Conservation (phyloP, 2,888 invertebrate species). For the Lasioglossum figueresi region DNA sequence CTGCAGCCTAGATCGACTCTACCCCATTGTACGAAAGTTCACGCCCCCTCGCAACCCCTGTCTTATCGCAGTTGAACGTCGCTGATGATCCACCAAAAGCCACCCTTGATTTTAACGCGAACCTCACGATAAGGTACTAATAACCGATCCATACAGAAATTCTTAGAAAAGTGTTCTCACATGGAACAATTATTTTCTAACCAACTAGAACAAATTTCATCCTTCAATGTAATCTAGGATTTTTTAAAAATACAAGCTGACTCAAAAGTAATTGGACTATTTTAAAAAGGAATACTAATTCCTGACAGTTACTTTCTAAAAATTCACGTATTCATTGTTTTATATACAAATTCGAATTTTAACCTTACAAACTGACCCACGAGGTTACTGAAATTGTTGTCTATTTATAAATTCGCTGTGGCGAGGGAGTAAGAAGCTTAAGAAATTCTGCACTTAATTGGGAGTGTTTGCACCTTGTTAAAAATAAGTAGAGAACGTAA, state of each 20-base stretch:
- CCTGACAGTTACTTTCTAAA: no score
- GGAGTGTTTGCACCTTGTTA: not conserved
- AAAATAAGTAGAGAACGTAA: not conserved
- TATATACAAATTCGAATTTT: no score
- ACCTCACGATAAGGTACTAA: not conserved
- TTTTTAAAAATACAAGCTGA: no score
- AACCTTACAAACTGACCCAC: no score
- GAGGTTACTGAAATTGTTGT: not conserved
- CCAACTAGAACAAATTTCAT: not conserved
- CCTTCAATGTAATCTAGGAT: not conserved
- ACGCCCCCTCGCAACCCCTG: slow-evolving; percentile 64
- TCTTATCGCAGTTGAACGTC: slow-evolving; percentile 64
- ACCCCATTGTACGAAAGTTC: slow-evolving; percentile 60
- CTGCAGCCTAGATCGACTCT: slow-evolving; percentile 69
- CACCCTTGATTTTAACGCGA: slow-evolving; percentile 26
- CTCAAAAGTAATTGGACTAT: no score
- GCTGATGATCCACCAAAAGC: slow-evolving; percentile 56
- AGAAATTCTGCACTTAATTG: not conserved
- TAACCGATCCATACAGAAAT: not conserved
- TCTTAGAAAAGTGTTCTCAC: not conserved
- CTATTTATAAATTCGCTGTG: not conserved
- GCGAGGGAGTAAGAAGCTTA: not conserved
- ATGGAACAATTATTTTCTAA: not conserved
- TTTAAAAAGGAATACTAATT: no score
- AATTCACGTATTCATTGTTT: no score